Percentiles rank a stretch among this genome's conserved stretches.
Conservation (phyloP, 2,888 invertebrate genomes). For the Dorcus parallelipipedus region DNA sequence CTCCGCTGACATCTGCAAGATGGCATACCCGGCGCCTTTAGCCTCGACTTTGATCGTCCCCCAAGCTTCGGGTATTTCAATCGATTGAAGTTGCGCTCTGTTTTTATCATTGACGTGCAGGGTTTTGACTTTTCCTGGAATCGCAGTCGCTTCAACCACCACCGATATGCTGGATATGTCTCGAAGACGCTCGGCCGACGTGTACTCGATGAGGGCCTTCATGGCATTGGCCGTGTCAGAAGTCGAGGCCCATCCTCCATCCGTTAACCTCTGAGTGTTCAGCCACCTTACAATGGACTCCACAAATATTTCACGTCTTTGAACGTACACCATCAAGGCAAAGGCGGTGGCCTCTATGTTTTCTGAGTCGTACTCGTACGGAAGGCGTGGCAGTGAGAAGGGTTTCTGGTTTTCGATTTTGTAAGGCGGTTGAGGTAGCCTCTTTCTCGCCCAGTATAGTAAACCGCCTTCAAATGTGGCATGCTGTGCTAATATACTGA, state of each 20-base stretch:
- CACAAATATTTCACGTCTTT: constrained; percentile 74
- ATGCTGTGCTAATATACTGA: constrained; percentile 64
- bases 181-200: constrained; percentile 77
- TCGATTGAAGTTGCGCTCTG: constrained; percentile 72
- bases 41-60: constrained; percentile 92
- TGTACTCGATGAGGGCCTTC: constrained; percentile 86
- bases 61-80: constrained; percentile 89
- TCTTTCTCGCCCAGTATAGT: constrained; percentile 81
- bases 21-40: constrained; percentile 90
- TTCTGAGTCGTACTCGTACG: constrained; percentile 84
- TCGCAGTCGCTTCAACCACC: constrained; percentile 80
- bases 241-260: constrained; percentile 60
- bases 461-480: constrained; percentile 67
- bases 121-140: constrained; percentile 58
- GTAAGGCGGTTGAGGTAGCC: constrained; percentile 75
- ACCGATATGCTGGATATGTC: constrained; percentile 79
- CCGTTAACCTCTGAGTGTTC: constrained; percentile 79
- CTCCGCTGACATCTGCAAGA: constrained; percentile 89
- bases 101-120: constrained; percentile 73
- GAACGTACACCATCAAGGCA: constrained; percentile 84
- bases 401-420: constrained; percentile 90
- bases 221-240: constrained; percentile 84
- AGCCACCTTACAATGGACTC: constrained; percentile 89
- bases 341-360: constrained; percentile 93
- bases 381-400: constrained; percentile 81